phyloP scores from a whole-genome alignment of 1,140 invertebrate genomes.

The Drosophila serrata region DNA sequence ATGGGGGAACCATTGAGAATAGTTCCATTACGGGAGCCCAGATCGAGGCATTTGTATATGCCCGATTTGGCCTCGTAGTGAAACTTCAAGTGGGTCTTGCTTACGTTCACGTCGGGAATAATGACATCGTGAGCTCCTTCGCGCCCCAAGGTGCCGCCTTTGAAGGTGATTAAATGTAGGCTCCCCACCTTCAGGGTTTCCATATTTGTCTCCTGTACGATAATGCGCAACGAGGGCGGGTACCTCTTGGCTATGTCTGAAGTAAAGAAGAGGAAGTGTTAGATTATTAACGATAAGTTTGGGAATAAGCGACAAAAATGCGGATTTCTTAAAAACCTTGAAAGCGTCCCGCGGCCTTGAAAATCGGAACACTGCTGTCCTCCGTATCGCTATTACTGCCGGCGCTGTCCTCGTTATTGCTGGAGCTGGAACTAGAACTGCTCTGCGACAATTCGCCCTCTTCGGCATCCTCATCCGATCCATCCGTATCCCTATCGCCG shows the following conservation, averaged over 20 bases:
- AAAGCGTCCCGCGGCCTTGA: slow-evolving; percentile 76
- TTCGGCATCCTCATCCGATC: slow-evolving; percentile 52
- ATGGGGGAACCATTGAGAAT: slow-evolving; percentile 92
- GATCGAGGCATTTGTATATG: slow-evolving; percentile 91
- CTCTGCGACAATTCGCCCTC: slow-evolving; percentile 71
- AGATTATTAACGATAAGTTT: not conserved
- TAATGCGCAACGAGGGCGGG: slow-evolving; percentile 95
- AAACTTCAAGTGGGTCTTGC: slow-evolving; percentile 93
- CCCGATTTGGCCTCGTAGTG: slow-evolving; percentile 88
- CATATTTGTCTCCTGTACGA: slow-evolving; percentile 91
- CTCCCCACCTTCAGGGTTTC: slow-evolving; percentile 90
- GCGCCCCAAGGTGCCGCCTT: slow-evolving; percentile 93
- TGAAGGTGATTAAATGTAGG: slow-evolving; percentile 94
- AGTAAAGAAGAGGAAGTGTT: not conserved
- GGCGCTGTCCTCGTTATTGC: slow-evolving; percentile 33
- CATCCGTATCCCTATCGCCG: slow-evolving; percentile 24
- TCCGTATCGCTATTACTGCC: slow-evolving; percentile 46
- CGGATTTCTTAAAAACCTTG: slow-evolving; percentile 78
- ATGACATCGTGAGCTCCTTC: slow-evolving; percentile 91
- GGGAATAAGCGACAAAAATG: slow-evolving; percentile 44
- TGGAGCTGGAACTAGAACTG: slow-evolving; percentile 41
- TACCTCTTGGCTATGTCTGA: slow-evolving; percentile 90
- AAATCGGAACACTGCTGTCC: slow-evolving; percentile 78
- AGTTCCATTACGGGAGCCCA: slow-evolving; percentile 95
- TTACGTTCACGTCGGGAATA: slow-evolving; percentile 92